Percentiles rank a stretch among this genome's conserved stretches.
Evolutionary conservation across 2,797 vertebrate genomes (phyloP).

Genomic region (Sebastes matsubarae): DNA sequence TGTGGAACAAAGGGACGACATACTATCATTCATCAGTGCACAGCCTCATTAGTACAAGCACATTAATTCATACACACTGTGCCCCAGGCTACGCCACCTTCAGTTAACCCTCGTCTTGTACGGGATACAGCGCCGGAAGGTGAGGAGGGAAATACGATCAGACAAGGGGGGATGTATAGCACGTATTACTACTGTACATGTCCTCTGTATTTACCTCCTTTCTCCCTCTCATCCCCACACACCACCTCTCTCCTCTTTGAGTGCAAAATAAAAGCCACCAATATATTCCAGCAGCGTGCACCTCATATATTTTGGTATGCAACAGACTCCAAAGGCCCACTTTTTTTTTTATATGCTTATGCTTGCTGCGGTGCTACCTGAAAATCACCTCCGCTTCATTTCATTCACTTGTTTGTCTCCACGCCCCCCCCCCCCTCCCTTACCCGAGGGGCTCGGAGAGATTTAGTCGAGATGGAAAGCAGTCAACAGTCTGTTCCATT

Average conservation of each 20-base stretch:
- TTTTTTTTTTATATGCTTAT: slow-evolving; percentile 30
- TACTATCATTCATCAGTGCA: not conserved
- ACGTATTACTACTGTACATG: not conserved
- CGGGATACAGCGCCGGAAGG: not conserved
- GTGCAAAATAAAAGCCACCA: slow-evolving; percentile 42
- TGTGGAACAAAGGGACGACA: not conserved
- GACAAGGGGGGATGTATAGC: slow-evolving; percentile 4
- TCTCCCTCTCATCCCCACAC: not conserved
- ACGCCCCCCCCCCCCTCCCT: not conserved
- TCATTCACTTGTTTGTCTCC: slow-evolving; percentile 59
- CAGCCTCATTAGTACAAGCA: not conserved
- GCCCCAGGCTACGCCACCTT: slow-evolving; percentile 16
- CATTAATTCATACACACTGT: not conserved
- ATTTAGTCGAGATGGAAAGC: slow-evolving; percentile 54
- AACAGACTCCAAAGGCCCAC: slow-evolving; percentile 42
- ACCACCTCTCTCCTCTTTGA: slow-evolving; percentile 1
- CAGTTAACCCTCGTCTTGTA: not conserved
- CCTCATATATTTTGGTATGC: slow-evolving; percentile 44
- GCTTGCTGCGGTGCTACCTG: slow-evolving; percentile 42
- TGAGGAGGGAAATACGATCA: not conserved
- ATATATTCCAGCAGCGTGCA: slow-evolving; percentile 46
- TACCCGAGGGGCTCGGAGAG: slow-evolving; percentile 27
- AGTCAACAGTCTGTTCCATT: slow-evolving; percentile 57
- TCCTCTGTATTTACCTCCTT: slow-evolving; percentile 1
- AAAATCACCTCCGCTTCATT: slow-evolving; percentile 69